These are phyloP conservation scores for Harpegnathos saltator DNA, from an alignment of 1,140 invertebrate species.

Conservation along the genomic window DNA sequence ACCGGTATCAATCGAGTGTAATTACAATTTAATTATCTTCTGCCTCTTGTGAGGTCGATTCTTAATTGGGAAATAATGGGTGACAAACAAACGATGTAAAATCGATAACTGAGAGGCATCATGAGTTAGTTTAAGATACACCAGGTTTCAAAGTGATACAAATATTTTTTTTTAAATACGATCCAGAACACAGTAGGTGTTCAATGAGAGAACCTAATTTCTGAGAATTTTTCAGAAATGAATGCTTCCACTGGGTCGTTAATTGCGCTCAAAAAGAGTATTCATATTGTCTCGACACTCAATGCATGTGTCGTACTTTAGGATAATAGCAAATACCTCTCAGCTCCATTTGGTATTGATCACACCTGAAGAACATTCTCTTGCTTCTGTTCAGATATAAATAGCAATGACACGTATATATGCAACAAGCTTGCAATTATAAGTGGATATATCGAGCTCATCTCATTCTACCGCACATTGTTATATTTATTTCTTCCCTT, in stretches of 20 bases:
- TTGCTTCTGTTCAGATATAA: conserved; percentile 47
- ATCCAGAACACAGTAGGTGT: too few species aligned
- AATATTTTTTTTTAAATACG: too few species aligned
- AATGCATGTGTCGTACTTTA: not conserved
- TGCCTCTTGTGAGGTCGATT: too few species aligned
- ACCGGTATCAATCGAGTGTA: not conserved
- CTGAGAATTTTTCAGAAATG: too few species aligned
- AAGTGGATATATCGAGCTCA: not conserved
- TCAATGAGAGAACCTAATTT: too few species aligned
- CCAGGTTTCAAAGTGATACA: too few species aligned
- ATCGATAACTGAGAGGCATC: too few species aligned
- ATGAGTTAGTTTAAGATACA: too few species aligned
- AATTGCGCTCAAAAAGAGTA: too few species aligned
- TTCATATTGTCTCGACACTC: too few species aligned
- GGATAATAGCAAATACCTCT: not conserved
- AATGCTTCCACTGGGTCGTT: too few species aligned
- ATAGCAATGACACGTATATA: conserved; percentile 43
- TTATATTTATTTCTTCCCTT: not conserved
- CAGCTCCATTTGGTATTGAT: conserved; percentile 34
- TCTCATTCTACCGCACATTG: not conserved
- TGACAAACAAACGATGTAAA: not conserved
- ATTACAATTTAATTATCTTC: not conserved
- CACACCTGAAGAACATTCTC: conserved; percentile 48
- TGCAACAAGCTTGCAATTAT: not conserved
- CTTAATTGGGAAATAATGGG: not conserved